Evolutionary conservation across 1,140 invertebrate species (phyloP), one percentile per base, ranked within the genome.

Genomic region (Bombus consobrinus): DNA sequence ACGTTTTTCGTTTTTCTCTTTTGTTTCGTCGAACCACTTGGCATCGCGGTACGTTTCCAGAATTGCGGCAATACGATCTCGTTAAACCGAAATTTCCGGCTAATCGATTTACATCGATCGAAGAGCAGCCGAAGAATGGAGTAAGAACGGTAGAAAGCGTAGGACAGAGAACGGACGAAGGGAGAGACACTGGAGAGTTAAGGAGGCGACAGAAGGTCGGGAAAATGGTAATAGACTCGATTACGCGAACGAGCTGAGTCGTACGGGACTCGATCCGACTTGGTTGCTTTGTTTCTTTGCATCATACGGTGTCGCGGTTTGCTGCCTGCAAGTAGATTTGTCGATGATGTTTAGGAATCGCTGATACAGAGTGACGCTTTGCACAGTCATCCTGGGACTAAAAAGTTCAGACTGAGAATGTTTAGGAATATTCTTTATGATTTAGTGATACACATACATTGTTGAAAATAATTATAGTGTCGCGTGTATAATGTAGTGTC

Each of bases 21-120:
- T 18, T 1, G 1, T 47, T 53, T 53, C 47, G 0, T 53, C 47
- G 47, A 22, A 53, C 6, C 18, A 8, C 5, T 8, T 53, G 18
- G 1, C 18, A 22, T 53, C 18, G 18, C 47, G 18, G 6, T 22
- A 62, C 73, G 73, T 85, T 81, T 85, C n/a, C 5, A 39, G 64
- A 25, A 47, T 85, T 73, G 69, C 53, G 34, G n/a, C 37, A 34
- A 32, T 22, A 2, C 39, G 76, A 72, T 72, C 76, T 88, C 78
- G 88, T 86, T 83, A 79, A 87, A 85, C 53, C 64, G 81, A 90
- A 91, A 90, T 91, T 89, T 87, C 37, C 39, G 78, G 32, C 71
- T 90, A 91, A 91, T 90, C 86, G 88, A 88, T 90, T 91, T 87
- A 86, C 78, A 37, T 72, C 72, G 71, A 88, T 81, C 47, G 37